phyloP scores from a whole-genome alignment of 2,888 invertebrate genomes.

The Tribolium freemani region DNA sequence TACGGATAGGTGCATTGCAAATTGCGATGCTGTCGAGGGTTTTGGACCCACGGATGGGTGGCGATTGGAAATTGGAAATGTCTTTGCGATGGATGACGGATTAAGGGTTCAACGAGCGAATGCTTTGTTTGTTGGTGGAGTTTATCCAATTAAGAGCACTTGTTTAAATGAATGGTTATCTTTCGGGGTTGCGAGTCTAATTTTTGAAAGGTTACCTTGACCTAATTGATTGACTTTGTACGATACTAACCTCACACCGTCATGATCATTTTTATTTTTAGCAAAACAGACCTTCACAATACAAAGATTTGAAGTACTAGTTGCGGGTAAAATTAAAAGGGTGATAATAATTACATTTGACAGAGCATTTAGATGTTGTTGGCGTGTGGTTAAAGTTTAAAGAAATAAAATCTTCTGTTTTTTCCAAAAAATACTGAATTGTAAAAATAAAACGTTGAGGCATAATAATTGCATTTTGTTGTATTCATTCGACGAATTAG shows the following conservation, averaged over 20 bases:
- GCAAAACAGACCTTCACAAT: background rate
- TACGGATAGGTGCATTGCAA: slow-evolving; percentile 22
- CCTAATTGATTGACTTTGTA: no score
- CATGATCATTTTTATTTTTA: no score
- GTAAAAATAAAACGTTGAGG: background rate
- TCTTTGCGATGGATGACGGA: slow-evolving; percentile 12
- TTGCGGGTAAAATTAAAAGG: slow-evolving; percentile 9
- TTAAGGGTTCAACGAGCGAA: background rate
- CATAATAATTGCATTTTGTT: background rate
- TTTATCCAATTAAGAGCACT: background rate
- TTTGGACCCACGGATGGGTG: background rate
- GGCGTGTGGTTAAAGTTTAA: background rate
- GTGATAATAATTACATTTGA: slow-evolving; percentile 12
- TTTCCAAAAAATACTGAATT: background rate
- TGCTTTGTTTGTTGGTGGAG: slow-evolving; percentile 5
- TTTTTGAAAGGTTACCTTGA: background rate
- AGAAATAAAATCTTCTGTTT: background rate
- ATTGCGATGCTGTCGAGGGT: slow-evolving; percentile 15
- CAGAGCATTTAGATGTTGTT: slow-evolving; percentile 5
- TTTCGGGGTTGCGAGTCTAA: no score
- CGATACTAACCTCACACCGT: no score
- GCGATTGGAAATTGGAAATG: slow-evolving; percentile 1
- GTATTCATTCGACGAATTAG: background rate
- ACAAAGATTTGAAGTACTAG: background rate
- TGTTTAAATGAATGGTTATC: no score